phyloP scores from a whole-genome alignment of 1,140 invertebrate species.

The Cephus cinctus region DNA sequence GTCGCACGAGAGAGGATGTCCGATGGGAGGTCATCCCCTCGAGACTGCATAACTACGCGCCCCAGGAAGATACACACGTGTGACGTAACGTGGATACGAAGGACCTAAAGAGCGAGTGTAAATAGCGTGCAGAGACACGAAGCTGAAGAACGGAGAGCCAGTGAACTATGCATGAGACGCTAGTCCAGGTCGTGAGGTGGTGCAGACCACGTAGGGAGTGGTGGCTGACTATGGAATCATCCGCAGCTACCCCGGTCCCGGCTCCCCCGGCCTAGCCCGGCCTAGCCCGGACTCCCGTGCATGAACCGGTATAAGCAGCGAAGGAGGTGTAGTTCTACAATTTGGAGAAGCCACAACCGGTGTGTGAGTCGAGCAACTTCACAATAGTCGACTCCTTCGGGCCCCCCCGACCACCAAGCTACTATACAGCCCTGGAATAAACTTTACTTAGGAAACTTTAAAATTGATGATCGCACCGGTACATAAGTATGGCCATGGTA shows the following conservation, averaged over 20 bases:
- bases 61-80: too few relatives aligned
- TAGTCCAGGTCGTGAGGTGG: not conserved
- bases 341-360: conserved; percentile 17
- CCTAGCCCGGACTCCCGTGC: too few relatives aligned
- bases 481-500: conserved; percentile 19
- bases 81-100: too few relatives aligned
- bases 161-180: conserved; percentile 22
- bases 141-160: not conserved
- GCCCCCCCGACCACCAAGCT: not conserved
- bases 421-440: conserved; percentile 25
- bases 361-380: conserved; percentile 40
- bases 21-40: too few relatives aligned
- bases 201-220: conserved; percentile 7
- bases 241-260: too few relatives aligned
- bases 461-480: conserved; percentile 36
- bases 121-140: not conserved
- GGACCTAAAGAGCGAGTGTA: not conserved
- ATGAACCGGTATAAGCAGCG: too few relatives aligned
- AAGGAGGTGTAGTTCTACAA: too few relatives aligned
- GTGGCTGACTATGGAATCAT: too few relatives aligned
- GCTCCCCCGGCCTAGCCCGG: too few relatives aligned
- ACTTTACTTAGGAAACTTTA: conserved; percentile 41
- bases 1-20: too few relatives aligned
- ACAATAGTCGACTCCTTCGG: conserved; percentile 26
- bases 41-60: too few relatives aligned